These are phyloP conservation scores for Limnephilus marmoratus DNA, from an alignment of 2,888 invertebrate genomes.

Conservation along the genomic window DNA sequence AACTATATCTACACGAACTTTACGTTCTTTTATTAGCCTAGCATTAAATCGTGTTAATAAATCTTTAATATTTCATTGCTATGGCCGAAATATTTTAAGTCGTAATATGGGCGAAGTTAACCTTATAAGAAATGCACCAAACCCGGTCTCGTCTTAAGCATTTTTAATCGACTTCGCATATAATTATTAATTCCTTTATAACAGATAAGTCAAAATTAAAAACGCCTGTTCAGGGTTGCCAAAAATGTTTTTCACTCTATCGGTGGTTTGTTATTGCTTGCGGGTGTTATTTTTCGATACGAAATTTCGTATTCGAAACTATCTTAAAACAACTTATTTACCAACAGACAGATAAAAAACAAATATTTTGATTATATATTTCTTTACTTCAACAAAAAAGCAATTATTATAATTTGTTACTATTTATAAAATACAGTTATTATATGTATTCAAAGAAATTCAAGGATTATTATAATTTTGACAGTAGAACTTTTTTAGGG, in stretches of 20 bases:
- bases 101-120: neutral
- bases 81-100: neutral
- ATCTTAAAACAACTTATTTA: too few species aligned
- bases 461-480: too few species aligned
- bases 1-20: neutral
- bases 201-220: conserved; percentile 34
- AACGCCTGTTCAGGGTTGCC: neutral
- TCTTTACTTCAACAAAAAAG: too few species aligned
- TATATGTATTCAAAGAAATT: too few species aligned
- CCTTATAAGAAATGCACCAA: neutral
- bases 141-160: neutral
- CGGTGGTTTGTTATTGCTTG: too few species aligned
- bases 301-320: too few species aligned
- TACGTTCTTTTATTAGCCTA: neutral
- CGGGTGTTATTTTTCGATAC: too few species aligned
- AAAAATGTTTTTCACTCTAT: neutral
- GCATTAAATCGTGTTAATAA: neutral
- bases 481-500: too few species aligned
- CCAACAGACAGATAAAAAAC: too few species aligned
- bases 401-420: too few species aligned
- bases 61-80: neutral
- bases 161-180: conserved; percentile 24
- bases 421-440: too few species aligned
- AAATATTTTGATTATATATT: too few species aligned
- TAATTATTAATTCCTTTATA: conserved; percentile 31